phyloP scores from a whole-genome alignment of 1,140 invertebrate genomes.

The Drosophila burlai region DNA sequence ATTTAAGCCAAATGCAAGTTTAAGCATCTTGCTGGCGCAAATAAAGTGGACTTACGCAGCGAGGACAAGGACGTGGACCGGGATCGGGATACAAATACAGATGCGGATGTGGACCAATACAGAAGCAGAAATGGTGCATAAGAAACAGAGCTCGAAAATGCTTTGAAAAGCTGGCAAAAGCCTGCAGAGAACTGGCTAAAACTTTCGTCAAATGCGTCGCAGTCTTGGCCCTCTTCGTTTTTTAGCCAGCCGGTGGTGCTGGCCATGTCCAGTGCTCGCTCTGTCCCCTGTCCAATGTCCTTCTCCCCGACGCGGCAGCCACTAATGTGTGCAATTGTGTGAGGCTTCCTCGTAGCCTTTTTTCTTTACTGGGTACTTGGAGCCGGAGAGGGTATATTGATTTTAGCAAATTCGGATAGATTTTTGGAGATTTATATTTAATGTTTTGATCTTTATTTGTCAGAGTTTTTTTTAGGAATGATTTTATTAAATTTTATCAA shows the following conservation, averaged over 20 bases:
- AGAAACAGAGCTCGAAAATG: conserved; percentile 17
- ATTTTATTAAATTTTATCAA: too few species aligned
- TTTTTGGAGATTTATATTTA: background rate
- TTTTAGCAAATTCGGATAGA: background rate
- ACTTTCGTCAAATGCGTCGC: conserved; percentile 67
- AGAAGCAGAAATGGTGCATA: conserved; percentile 57
- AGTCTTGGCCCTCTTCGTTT: conserved; percentile 22
- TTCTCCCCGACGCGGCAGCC: conserved; percentile 24
- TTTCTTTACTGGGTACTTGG: background rate
- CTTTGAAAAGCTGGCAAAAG: conserved; percentile 40
- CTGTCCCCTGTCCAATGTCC: conserved; percentile 22
- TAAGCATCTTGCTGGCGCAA: conserved; percentile 74
- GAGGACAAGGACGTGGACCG: conserved; percentile 32
- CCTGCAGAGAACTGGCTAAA: conserved; percentile 47
- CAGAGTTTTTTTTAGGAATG: too few species aligned
- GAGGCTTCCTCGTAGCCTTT: conserved; percentile 22
- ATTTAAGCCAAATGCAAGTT: conserved; percentile 83
- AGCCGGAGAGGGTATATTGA: background rate
- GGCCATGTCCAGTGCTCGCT: conserved; percentile 14
- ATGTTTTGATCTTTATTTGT: background rate
- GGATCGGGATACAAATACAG: conserved; percentile 19
- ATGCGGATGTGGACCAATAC: conserved; percentile 25
- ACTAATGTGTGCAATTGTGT: conserved; percentile 70
- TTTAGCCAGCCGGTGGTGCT: background rate
- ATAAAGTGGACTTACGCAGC: conserved; percentile 77